Percentiles rank a stretch among this genome's conserved stretches.
These are phyloP conservation scores for Noctua pronuba DNA, from an alignment of 2,888 invertebrate species.

Conservation along the genomic window DNA sequence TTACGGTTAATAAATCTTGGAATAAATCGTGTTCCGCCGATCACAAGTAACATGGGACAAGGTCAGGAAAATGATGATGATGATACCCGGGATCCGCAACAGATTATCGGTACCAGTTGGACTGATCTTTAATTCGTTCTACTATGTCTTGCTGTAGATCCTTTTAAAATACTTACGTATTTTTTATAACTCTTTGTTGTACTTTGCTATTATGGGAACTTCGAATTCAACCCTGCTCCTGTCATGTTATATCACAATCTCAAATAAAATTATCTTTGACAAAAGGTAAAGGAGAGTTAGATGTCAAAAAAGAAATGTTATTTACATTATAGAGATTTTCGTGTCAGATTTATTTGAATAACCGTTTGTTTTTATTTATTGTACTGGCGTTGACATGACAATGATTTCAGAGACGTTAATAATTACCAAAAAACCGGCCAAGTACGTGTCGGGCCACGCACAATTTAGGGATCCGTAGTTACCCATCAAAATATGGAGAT, in stretches of 20 bases:
- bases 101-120: not conserved
- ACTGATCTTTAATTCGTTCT: not conserved
- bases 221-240: not conserved
- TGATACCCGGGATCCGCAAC: not conserved
- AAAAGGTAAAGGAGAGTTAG: not conserved
- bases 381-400: not conserved
- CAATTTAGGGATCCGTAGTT: too few relatives aligned
- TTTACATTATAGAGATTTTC: conserved; percentile 21
- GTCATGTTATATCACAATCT: not conserved
- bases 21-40: not conserved
- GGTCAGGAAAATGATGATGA: not conserved
- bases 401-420: not conserved
- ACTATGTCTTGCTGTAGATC: not conserved
- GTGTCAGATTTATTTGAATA: not conserved
- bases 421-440: too few relatives aligned
- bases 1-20: too few relatives aligned
- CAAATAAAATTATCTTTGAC: conserved; percentile 9
- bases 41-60: too few relatives aligned
- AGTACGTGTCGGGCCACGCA: too few relatives aligned
- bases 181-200: not conserved
- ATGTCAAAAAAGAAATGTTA: conserved; percentile 1
- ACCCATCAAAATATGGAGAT: too few relatives aligned
- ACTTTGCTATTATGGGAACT: not conserved
- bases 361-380: not conserved
- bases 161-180: not conserved